Evolutionary conservation across 2,797 vertebrate genomes (phyloP), one percentile per base, ranked within the genome.

Genomic region (Cirrhinus molitorella): DNA sequence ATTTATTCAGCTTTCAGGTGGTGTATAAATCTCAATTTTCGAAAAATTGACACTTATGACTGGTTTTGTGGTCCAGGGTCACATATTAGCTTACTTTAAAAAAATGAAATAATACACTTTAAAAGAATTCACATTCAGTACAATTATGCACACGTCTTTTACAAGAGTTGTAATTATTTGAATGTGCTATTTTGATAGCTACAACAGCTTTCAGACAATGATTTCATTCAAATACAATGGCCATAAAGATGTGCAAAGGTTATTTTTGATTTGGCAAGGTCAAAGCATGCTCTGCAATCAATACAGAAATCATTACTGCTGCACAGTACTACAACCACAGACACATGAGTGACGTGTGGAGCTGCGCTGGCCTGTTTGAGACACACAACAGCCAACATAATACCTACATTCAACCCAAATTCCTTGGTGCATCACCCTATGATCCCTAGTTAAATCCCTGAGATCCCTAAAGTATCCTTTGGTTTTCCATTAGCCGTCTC

Each of bases 201-300:
- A 28, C 47, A 17, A 16, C 23, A 21, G 40, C 34, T 79, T 47
- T 66, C 47, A 66, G 28, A 67, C 77, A 68, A 65, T 74, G 12
- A 74, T 68, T 70, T 51, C 6, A 59, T 67, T 72, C 25, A 4
- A 14, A 37, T 21, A 4, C 23, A 82, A 83, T 37, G 45, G 51
- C 43, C 40, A 68, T 34, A 43, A 51, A 49, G 68, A 72, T 31
- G 43, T 45, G 34, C 43, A 43, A 31, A 83, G 59, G 55, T 66
- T 45, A 19, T 73, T 79, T 78, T 89, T 91, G 92, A 86, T 19
- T 51, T 23, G 87, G 91, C 67, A 45, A 71, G 57, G 67, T 72
- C 67, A 81, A 61, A 37, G 76, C 59, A 34, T 5, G 37, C 37
- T 31, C 23, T 71, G 19, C 21, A 47, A 72, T 45, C 67, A 59